phyloP scores from a whole-genome alignment of 1,140 invertebrate species.

The Mesaphorura yosii region DNA sequence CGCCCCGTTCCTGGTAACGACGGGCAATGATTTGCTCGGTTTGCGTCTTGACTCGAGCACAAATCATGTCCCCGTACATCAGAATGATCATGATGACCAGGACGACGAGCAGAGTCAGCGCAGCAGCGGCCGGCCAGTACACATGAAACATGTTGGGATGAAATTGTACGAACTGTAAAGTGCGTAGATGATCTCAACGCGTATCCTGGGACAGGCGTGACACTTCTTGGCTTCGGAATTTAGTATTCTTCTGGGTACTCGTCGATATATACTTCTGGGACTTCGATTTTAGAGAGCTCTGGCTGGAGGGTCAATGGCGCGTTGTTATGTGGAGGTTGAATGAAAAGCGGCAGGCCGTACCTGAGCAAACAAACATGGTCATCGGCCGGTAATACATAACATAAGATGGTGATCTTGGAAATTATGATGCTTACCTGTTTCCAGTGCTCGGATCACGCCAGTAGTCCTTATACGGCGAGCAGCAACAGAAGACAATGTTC shows the following conservation, averaged over 20 bases:
- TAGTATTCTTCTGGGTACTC: conserved; percentile 17
- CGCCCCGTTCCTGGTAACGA: background rate
- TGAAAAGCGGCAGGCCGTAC: conserved; percentile 69
- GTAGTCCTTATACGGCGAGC: conserved; percentile 61
- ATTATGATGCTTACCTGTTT: conserved; percentile 34
- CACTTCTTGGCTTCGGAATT: no score
- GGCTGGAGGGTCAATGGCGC: conserved; percentile 52
- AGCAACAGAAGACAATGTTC: conserved; percentile 64
- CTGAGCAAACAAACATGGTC: conserved; percentile 52
- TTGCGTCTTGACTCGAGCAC: conserved; percentile 17
- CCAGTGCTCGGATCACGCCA: conserved; percentile 72
- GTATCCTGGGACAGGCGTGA: no score
- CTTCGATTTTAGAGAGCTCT: conserved; percentile 30
- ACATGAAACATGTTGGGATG: conserved; percentile 57
- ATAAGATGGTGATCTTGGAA: conserved; percentile 2
- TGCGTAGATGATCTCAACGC: no score
- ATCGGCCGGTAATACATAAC: conserved; percentile 13
- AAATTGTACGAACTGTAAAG: no score
- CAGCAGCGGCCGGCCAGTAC: conserved; percentile 58
- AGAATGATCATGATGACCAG: conserved; percentile 51
- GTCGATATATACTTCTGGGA: no score
- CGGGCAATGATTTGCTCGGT: conserved; percentile 1
- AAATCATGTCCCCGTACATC: conserved; percentile 31
- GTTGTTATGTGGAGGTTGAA: conserved; percentile 64
- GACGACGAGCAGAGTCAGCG: conserved; percentile 54